A percentile compares a stretch with the other conserved stretches of the same genome.
Conservation (phyloP, 2,797 vertebrate genomes). For the Podarcis lilfordi region DNA sequence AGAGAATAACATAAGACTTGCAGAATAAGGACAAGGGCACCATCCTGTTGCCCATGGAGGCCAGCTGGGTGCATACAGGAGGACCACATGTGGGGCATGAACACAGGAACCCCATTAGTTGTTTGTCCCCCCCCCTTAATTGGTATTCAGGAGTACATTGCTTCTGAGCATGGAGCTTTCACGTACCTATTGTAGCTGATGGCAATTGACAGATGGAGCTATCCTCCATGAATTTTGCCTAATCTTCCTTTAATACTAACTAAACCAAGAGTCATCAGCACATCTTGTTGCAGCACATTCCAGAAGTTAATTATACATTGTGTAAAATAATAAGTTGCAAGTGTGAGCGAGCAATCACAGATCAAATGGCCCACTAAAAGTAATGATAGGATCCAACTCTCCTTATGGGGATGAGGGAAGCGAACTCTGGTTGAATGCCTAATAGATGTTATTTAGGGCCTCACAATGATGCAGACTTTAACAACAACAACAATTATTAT, state of each 20-base stretch:
- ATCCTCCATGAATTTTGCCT: not conserved
- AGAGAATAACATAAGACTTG: conserved; percentile 17
- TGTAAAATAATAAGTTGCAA: not conserved
- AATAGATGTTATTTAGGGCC: too few relatives aligned
- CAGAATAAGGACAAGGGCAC: not conserved
- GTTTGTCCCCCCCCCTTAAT: not conserved
- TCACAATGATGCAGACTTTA: too few relatives aligned
- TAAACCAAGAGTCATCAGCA: not conserved
- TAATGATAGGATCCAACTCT: not conserved
- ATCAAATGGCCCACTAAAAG: not conserved
- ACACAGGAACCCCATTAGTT: not conserved
- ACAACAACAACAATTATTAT: too few relatives aligned
- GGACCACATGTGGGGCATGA: not conserved
- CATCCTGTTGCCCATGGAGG: not conserved
- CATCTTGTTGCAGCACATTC: not conserved
- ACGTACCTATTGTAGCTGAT: not conserved
- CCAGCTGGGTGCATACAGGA: not conserved
- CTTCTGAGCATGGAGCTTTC: not conserved
- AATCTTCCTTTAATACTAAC: not conserved
- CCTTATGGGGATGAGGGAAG: not conserved
- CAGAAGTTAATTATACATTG: not conserved
- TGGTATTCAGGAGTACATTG: not conserved
- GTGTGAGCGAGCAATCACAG: not conserved
- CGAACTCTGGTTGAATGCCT: too few relatives aligned
- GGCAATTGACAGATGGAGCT: not conserved